Evolutionary conservation across 2,797 vertebrate genomes (phyloP).

Genomic region (Acipenser transmontanus): DNA sequence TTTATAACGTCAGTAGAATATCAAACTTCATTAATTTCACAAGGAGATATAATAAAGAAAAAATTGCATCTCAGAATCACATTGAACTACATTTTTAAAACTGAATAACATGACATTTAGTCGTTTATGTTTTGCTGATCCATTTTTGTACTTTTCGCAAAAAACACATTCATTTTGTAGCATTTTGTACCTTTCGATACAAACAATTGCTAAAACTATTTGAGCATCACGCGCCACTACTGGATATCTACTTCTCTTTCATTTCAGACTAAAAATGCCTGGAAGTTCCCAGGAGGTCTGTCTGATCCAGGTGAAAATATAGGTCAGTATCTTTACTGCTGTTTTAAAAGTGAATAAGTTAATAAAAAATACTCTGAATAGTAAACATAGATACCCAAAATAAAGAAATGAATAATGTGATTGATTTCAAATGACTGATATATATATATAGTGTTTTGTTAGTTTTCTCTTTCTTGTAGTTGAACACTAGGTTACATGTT

Average conservation of each 20-base stretch:
- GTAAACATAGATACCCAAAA: neutral
- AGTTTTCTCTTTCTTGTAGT: too few species aligned
- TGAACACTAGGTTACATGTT: too few species aligned
- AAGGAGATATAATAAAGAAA: slow-evolving; percentile 4
- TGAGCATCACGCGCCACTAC: too few species aligned
- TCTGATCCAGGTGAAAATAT: slow-evolving; percentile 89
- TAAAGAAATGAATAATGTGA: too few species aligned
- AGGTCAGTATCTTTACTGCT: slow-evolving; percentile 48
- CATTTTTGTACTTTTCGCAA: neutral
- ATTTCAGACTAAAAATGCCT: slow-evolving; percentile 73
- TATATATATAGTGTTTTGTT: too few species aligned
- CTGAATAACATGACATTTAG: neutral
- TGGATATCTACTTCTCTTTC: slow-evolving; percentile 17
- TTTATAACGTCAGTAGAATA: slow-evolving; percentile 23
- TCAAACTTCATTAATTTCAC: slow-evolving; percentile 19
- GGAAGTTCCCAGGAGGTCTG: slow-evolving; percentile 94
- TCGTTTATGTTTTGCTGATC: neutral
- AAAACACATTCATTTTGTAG: slow-evolving; percentile 7
- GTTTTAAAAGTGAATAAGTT: slow-evolving; percentile 6
- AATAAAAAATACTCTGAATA: neutral
- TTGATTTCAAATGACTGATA: too few species aligned
- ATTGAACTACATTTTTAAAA: slow-evolving; percentile 22
- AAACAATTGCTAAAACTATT: too few species aligned
- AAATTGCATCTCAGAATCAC: slow-evolving; percentile 9
- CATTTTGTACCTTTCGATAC: neutral